Base-by-base conservation (phyloP, 2,888 invertebrate species). In the Cephus rjabovi region DNA sequence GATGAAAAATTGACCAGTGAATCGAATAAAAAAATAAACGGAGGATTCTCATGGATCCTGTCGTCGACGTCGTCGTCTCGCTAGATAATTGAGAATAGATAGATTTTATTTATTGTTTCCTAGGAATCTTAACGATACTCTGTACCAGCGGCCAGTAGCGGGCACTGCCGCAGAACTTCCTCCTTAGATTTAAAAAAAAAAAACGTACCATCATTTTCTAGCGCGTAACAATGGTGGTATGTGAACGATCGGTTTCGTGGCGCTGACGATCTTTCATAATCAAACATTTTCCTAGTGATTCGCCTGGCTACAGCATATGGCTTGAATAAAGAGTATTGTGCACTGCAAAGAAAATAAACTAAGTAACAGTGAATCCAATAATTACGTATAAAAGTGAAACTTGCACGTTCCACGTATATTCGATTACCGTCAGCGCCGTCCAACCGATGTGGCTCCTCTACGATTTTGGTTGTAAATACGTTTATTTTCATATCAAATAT, bases 51-150 rank as follows among this genome's bases (percentile, higher is more conserved):
- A 56, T 23, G 23, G 56, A 56, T 56, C 56, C 56, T 56, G 56
- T 56, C 9, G 56, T 23, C 56, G 56, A 23, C 56, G 9, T 56
- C 71, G 75, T 81, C 79, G 77, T 78, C 75, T 79, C 77, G 79
- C 79, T 77, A 82, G 77, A 35, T 74, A 83, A 85, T 87, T 84
- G 86, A 89, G 86, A 86, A 88, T 90, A 90, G 90, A 88, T 91
- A 89, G 89, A 90, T 89, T 90, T 90, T 91, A 91, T 91, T 91
- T 91, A 91, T 91, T 91, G 89, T 91, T 90, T 89, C 87, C 84
- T 87, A 88, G 86, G 82, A 84, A 87, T 85, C 84, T 80, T 86
- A 84, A 82, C 81, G 81, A 84, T 84, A 84, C 81, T 83, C 85
- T 81, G 84, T 86, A 87, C 81, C 86, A 85, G 87, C 89, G 88